These are phyloP conservation scores for Heliconius hortense DNA, from an alignment of 2,888 invertebrate genomes.

Conservation along the genomic window DNA sequence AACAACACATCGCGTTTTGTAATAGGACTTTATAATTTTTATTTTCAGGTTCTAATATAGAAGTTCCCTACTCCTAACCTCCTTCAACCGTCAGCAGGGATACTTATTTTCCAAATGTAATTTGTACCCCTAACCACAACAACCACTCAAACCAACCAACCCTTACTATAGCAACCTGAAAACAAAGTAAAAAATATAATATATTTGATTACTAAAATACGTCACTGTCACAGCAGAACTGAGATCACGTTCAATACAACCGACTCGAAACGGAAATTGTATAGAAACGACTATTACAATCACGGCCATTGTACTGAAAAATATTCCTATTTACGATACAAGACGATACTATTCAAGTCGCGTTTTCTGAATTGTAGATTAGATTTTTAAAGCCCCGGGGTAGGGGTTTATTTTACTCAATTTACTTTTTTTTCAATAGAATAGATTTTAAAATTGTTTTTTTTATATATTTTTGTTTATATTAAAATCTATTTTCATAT, in stretches of 20 bases:
- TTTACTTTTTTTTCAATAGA: not conserved
- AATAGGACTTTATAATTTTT: no score
- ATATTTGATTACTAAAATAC: constrained; percentile 22
- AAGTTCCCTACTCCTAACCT: not conserved
- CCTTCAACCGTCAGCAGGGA: no score
- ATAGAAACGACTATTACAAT: constrained; percentile 32
- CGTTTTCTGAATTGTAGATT: constrained; percentile 19
- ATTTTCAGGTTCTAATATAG: no score
- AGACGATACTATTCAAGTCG: constrained; percentile 20
- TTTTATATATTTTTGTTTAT: not conserved
- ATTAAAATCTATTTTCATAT: not conserved
- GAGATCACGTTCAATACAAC: constrained; percentile 25
- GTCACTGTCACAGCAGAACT: constrained; percentile 20
- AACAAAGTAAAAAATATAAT: not conserved
- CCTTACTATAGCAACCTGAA: not conserved
- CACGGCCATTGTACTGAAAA: constrained; percentile 28
- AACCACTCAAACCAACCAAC: not conserved
- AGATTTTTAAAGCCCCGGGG: constrained; percentile 15
- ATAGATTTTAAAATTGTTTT: not conserved
- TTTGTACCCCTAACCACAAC: not conserved
- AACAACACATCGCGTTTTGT: no score
- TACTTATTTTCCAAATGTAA: not conserved
- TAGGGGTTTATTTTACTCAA: not conserved
- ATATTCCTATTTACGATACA: constrained; percentile 25
- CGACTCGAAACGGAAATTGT: constrained; percentile 29